Evolutionary conservation across 2,888 invertebrate genomes (phyloP).

Genomic region (Drosophila subquinaria): DNA sequence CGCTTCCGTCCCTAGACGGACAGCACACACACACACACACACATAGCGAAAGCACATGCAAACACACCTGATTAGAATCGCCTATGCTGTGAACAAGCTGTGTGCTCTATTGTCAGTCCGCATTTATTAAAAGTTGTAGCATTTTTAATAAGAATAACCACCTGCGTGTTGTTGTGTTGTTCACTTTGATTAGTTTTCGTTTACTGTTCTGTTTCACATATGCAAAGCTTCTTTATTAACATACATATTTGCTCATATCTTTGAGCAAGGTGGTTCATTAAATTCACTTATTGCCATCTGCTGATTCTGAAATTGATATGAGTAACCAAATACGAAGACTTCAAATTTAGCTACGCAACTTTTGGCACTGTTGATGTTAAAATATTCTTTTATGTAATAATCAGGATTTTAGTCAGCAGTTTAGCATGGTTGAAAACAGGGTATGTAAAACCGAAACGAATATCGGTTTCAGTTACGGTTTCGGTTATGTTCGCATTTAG

Average conservation of each 20-base stretch:
- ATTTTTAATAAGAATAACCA: slow-evolving; percentile 37
- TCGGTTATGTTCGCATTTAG: no score
- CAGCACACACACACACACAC: slow-evolving; percentile 10
- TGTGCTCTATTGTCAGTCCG: slow-evolving; percentile 20
- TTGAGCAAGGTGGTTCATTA: slow-evolving; percentile 12
- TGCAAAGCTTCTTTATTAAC: slow-evolving; percentile 30
- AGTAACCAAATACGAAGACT: neutral
- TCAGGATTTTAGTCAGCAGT: neutral
- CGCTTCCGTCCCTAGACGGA: slow-evolving; percentile 15
- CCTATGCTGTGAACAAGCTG: slow-evolving; percentile 5
- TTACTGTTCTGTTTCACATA: slow-evolving; percentile 23
- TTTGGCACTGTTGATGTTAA: neutral
- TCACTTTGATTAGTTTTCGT: slow-evolving; percentile 51
- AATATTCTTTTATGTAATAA: neutral
- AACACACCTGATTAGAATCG: slow-evolving; percentile 44
- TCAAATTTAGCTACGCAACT: neutral
- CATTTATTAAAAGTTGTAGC: slow-evolving; percentile 71
- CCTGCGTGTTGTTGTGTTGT: slow-evolving; percentile 32
- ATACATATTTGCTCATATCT: slow-evolving; percentile 33
- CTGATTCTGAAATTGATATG: slow-evolving; percentile 7
- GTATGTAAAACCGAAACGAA: no score
- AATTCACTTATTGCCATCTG: slow-evolving; percentile 19
- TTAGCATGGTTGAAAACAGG: no score
- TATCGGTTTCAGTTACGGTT: no score
- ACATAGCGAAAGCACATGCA: slow-evolving; percentile 3